Evolutionary conservation across 35 echinoderm and acorn worm genomes (phyloP).

Genomic region (Acanthaster planci): DNA sequence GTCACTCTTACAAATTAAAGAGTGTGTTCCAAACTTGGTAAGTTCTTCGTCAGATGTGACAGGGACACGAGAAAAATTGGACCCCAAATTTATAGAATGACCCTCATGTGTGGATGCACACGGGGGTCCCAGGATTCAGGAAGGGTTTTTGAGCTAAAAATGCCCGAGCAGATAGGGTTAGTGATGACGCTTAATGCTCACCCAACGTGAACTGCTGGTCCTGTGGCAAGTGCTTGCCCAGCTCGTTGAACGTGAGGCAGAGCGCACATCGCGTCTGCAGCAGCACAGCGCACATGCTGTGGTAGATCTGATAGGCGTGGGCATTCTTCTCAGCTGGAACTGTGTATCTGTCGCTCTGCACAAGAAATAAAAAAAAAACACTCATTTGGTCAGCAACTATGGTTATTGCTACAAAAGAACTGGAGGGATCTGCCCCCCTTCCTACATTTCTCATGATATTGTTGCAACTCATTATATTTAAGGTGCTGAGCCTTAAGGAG

Average conservation of each 20-base stretch:
- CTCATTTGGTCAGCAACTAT: background rate
- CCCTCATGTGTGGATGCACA: too few relatives aligned
- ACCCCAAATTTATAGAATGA: too few relatives aligned
- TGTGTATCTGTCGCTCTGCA: conserved; percentile 57
- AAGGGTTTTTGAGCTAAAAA: too few relatives aligned
- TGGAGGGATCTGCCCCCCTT: background rate
- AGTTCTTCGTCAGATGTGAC: too few relatives aligned
- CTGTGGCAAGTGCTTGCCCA: conserved; percentile 45
- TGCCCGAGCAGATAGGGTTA: too few relatives aligned
- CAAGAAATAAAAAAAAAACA: background rate
- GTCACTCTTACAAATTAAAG: too few relatives aligned
- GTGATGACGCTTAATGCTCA: conserved; percentile 44
- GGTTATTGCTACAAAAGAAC: background rate
- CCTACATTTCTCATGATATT: too few relatives aligned
- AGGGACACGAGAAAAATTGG: too few relatives aligned
- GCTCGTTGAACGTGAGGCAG: conserved; percentile 61
- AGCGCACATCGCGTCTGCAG: conserved; percentile 36
- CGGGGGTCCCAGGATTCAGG: too few relatives aligned
- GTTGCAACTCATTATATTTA: too few relatives aligned
- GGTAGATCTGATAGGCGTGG: conserved; percentile 74
- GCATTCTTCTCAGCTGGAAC: conserved; percentile 46
- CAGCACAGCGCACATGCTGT: conserved; percentile 54
- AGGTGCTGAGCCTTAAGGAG: too few relatives aligned
- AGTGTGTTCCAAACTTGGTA: too few relatives aligned
- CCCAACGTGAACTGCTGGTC: conserved; percentile 69